Base-by-base conservation (phyloP, 2,113 vertebrate genomes). In the Collichthys lucidus region DNA sequence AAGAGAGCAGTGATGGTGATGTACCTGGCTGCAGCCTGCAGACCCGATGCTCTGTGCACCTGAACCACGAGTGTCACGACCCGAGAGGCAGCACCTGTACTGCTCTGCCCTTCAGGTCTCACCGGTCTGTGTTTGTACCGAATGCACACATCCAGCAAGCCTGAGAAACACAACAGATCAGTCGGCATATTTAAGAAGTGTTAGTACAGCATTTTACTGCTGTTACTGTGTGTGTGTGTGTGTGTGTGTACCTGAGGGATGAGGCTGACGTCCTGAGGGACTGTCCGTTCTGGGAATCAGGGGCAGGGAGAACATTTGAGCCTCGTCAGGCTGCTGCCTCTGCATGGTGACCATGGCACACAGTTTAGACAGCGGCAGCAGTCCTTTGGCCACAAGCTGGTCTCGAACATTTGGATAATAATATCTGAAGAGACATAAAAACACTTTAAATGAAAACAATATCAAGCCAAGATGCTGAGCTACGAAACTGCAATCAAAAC, bases 331-430 rank as follows among this genome's bases (percentile, higher is more conserved):
- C 20, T 96, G 94, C 9, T 86, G 93, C 20, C 91, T 95, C 91
- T 97, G 97, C 96, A 96, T 94, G 1, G 97, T 98, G 61, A 97
- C 96, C 96, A 98, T 94, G 81, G 97, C 97, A 85, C 96, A 99
- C 8, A 99, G 94, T 67, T 97, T 96, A 4, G 98, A 97, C 86
- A 99, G 86, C 0, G 97, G 97, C 82, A 99, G 93, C 55, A 94
- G 90, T 80, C 96, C 97, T 85, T 76, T 96, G 90, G 97, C 98
- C 20, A 98, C 96, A 86, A 98, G 92, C 93, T 99, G 98, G 55
- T 99, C 97, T 85, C 97, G 95, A 77, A 99, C 97, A 63, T 98
- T 98, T 64, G 98, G 98, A 90, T 99, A 99, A 84, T 99, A 99
- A 90, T 99, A 99, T 88, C 98, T 99, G 89, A 20, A 86, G 22